A percentile compares a stretch with the other conserved stretches of the same genome.
phyloP scores from a whole-genome alignment of 2,113 vertebrate genomes.

The Centropus unirufus region DNA sequence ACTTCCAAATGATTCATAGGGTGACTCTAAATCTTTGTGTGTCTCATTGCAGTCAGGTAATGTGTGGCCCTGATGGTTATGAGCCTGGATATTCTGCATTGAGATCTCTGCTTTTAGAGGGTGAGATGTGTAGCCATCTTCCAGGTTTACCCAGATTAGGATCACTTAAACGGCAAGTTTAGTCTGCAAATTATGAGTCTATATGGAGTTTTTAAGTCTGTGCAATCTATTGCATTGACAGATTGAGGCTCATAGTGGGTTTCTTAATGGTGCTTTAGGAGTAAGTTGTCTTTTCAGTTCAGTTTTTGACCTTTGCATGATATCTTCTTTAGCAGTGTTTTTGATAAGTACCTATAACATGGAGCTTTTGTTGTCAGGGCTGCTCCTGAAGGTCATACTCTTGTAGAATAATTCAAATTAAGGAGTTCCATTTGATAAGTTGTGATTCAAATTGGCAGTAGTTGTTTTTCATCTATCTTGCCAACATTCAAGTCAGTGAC shows the following conservation, averaged over 20 bases:
- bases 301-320: not conserved
- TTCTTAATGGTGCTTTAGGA: not conserved
- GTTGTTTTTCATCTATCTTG: not conserved
- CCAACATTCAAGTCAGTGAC: not conserved
- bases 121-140: not conserved
- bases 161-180: not conserved
- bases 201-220: rapidly evolving
- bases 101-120: not conserved
- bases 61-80: not conserved
- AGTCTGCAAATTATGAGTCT: not conserved
- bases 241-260: not conserved
- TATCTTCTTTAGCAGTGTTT: not conserved
- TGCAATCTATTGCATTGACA: not conserved
- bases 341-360: not conserved
- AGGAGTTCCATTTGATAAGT: not conserved
- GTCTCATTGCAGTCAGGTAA: not conserved
- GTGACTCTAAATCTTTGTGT: not conserved
- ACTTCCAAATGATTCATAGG: not conserved
- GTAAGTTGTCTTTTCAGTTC: not conserved
- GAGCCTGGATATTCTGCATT: not conserved
- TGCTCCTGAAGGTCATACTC: not conserved
- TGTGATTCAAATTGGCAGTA: not conserved
- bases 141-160: not conserved
- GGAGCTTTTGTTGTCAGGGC: not conserved
- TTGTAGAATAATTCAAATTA: not conserved